A percentile compares a stretch with the other conserved stretches of the same genome.
Conservation (phyloP, 53 echinoderm and acorn worm species). For the Temnopleurus reevesii region DNA sequence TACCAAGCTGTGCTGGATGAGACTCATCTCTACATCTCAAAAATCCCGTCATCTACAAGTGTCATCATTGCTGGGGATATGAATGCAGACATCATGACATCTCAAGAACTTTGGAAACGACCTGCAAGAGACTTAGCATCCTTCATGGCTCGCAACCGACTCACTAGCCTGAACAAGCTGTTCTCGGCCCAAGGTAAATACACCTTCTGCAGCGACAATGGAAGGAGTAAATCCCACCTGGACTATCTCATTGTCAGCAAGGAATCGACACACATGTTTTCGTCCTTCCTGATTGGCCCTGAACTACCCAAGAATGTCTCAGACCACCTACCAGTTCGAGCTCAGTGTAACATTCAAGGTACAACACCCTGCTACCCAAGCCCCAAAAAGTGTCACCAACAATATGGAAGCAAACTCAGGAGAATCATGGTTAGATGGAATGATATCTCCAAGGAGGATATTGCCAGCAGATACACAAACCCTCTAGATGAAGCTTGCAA, state of each 20-base stretch:
- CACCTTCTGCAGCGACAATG: background rate
- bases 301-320: background rate
- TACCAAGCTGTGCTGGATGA: background rate
- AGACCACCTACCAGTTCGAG: background rate
- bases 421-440: background rate
- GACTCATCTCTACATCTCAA: background rate
- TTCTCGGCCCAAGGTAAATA: background rate
- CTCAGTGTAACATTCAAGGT: background rate
- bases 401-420: background rate
- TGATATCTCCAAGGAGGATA: background rate
- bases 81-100: background rate
- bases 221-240: background rate
- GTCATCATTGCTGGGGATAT: background rate
- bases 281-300: background rate
- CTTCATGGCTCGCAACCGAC: background rate
- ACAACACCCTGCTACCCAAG: too few relatives aligned
- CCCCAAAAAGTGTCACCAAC: background rate
- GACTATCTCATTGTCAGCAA: background rate
- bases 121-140: background rate
- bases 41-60: background rate
- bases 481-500: background rate
- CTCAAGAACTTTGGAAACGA: background rate
- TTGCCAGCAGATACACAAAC: background rate
- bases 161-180: background rate
- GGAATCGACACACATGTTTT: background rate